These are phyloP conservation scores for Tamias sibiricus DNA, from an alignment of 2,113 vertebrate species.

Conservation along the genomic window DNA sequence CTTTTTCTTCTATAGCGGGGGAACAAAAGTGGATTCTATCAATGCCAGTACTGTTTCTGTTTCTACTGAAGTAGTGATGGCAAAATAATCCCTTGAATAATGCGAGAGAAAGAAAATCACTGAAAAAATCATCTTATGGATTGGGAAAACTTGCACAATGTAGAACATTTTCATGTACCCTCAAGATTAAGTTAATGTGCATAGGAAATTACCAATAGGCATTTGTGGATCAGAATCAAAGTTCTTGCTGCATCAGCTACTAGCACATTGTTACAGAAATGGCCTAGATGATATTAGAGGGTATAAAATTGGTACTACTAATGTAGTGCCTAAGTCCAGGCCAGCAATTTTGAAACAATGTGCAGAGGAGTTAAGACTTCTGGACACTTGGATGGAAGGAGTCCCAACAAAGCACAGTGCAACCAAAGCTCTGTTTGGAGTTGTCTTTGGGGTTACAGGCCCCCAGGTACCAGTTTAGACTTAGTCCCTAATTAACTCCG, in stretches of 20 bases:
- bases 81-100: conserved; percentile 27
- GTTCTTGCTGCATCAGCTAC: background rate
- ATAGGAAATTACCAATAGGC: conserved; percentile 43
- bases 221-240: background rate
- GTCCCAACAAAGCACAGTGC: background rate
- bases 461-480: background rate
- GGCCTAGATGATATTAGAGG: background rate
- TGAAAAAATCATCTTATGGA: conserved; percentile 4
- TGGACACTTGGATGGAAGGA: background rate
- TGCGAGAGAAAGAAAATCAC: background rate
- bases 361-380: background rate
- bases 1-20: background rate
- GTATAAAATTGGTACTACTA: background rate
- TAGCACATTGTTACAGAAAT: conserved; percentile 33
- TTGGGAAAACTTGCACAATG: background rate
- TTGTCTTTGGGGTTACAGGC: background rate
- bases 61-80: conserved; percentile 7
- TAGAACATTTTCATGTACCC: background rate
- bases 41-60: background rate
- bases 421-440: background rate
- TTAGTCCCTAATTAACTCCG: conserved; percentile 53
- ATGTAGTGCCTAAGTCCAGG: background rate
- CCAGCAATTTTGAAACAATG: background rate
- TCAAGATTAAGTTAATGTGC: background rate
- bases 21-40: background rate